A percentile compares a stretch with the other conserved stretches of the same genome.
Evolutionary conservation across 2,888 invertebrate genomes (phyloP).

Genomic region (Chaetoderma sp.): DNA sequence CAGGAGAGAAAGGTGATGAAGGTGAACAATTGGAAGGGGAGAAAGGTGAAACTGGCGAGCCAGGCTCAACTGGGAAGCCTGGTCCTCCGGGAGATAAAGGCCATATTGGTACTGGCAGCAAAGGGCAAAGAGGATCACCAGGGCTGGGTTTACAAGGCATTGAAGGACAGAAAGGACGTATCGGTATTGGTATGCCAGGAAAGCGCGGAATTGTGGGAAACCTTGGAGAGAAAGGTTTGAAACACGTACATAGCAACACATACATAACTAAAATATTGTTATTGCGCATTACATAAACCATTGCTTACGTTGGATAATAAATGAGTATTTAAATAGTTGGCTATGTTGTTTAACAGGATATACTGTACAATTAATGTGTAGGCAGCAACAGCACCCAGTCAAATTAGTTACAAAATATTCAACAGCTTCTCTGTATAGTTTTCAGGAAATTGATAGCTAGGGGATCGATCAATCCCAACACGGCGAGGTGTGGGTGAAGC

Average conservation of each 20-base stretch:
- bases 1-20: constrained; percentile 25
- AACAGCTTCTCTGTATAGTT: no score
- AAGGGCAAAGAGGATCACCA: constrained; percentile 43
- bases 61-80: constrained; percentile 37
- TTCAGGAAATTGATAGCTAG: no score
- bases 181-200: constrained; percentile 29
- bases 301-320: not conserved
- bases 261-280: not conserved
- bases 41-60: constrained; percentile 35
- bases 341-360: no score
- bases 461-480: no score
- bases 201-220: constrained; percentile 31
- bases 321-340: not conserved
- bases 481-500: no score
- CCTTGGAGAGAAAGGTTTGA: constrained; percentile 29
- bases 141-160: constrained; percentile 20
- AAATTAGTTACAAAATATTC: no score
- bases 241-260: constrained; percentile 6
- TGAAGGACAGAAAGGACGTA: constrained; percentile 41
- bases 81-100: constrained; percentile 36
- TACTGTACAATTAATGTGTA: no score
- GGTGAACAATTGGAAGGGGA: constrained; percentile 23
- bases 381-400: no score
- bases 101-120: constrained; percentile 22
- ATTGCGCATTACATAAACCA: constrained; percentile 14